Base-by-base conservation (phyloP, 2,113 vertebrate species). In the Nanorana parkeri region DNA sequence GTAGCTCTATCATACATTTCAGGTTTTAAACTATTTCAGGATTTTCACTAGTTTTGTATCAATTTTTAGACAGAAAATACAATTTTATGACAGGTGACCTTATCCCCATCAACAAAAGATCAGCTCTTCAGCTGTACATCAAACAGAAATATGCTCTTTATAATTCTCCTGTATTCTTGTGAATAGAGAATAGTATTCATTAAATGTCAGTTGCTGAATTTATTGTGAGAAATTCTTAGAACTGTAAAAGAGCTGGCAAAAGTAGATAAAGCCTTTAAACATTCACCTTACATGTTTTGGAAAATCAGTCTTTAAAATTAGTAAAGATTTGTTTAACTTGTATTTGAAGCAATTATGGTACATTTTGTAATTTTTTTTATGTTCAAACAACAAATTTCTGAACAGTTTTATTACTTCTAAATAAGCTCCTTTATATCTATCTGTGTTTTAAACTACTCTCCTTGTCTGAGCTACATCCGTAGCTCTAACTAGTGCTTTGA, bases 21-120 rank as follows among this genome's bases (percentile, higher is more conserved):
- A 92, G 86, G 73, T 91, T 90, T 90, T 87, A 90, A 91, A 87
- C 68, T 83, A 64, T 87, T 88, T 85, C 83, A 87, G 61, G 84
- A 36, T 91, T 87, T 91, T 90, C 61, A 82, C 77, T 90, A 89
- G 84, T 92, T 93, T 87, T 10, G 16, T 91, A 92, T 93, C 87
- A 87, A 82, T 90, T 93, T 94, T 89, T 86, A 90, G 91, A 91
- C 28, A 85, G 85, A 83, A 93, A 93, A 92, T 92, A 90, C 86
- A 92, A 87, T 89, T 90, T 88, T 64, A 61, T 91, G 92, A 92
- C 90, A 93, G 90, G 19, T 94, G 94, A 95, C 93, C 94, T 96
- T 95, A 94, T 96, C 85, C 84, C 28, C 80, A 86, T 88, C 86
- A 89, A 85, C 85, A 90, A 91, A 89, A 91, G 84, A 90, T 85